Percentiles rank a stretch among this genome's conserved stretches.
These are phyloP conservation scores for Cactoblastis cactorum DNA, from an alignment of 2,888 invertebrate genomes.

Conservation along the genomic window DNA sequence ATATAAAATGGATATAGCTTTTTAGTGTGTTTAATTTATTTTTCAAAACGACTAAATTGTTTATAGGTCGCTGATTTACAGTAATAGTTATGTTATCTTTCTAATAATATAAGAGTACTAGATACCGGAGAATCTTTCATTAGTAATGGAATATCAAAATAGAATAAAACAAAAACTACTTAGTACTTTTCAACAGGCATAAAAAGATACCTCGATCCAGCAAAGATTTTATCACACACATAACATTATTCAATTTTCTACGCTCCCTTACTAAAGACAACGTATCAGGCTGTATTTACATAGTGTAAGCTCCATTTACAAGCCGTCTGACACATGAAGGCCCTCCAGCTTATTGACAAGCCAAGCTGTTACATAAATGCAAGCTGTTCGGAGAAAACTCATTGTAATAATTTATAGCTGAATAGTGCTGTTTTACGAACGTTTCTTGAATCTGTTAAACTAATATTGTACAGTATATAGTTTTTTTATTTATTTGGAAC, in stretches of 20 bases:
- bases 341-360: constrained; percentile 2
- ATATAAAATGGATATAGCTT: too few species aligned
- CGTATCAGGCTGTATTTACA: neutral
- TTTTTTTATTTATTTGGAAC: too few species aligned
- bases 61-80: too few species aligned
- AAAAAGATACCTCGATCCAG: neutral
- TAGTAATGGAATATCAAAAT: too few species aligned
- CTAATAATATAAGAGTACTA: too few species aligned
- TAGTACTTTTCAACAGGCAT: neutral
- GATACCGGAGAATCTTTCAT: too few species aligned
- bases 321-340: constrained; percentile 12
- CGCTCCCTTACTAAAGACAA: neutral
- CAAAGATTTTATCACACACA: neutral
- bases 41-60: too few species aligned
- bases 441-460: neutral
- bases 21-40: too few species aligned
- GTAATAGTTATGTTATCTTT: too few species aligned
- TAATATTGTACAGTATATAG: too few species aligned
- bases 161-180: too few species aligned
- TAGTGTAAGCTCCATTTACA: constrained; percentile 9
- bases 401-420: neutral
- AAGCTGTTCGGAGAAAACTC: constrained; percentile 1
- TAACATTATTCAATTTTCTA: neutral
- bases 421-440: neutral
- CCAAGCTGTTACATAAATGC: constrained; percentile 8